Conservation (phyloP, 2,888 invertebrate genomes). For the Linnaemya tessellans region DNA sequence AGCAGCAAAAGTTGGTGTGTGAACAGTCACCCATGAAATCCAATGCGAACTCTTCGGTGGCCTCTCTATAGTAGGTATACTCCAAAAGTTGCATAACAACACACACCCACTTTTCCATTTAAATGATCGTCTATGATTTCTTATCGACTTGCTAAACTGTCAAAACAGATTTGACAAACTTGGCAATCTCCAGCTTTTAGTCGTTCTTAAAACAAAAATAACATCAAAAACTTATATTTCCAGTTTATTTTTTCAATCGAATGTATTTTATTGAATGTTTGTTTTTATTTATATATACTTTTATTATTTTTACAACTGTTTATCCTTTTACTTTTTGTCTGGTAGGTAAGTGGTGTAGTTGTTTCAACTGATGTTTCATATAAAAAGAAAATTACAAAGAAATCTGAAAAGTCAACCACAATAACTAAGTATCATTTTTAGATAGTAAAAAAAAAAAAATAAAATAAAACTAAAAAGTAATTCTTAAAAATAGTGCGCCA, state of each 20-base stretch:
- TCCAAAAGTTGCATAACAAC: too few species aligned
- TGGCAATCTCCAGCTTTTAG: too few species aligned
- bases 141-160: too few species aligned
- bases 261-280: constrained; percentile 72
- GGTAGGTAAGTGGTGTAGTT: constrained; percentile 67
- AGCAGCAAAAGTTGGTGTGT: too few species aligned
- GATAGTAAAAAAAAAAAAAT: not conserved
- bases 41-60: too few species aligned
- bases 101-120: too few species aligned
- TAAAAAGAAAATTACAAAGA: constrained; percentile 48
- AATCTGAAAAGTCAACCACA: constrained; percentile 60
- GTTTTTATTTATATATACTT: constrained; percentile 69
- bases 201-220: too few species aligned
- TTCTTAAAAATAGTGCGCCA: constrained; percentile 52
- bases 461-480: constrained; percentile 34
- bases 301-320: constrained; percentile 70
- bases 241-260: constrained; percentile 68
- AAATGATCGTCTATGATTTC: too few species aligned
- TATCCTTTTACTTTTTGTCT: constrained; percentile 69
- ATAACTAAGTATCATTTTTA: constrained; percentile 3
- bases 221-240: not conserved
- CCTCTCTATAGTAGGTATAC: too few species aligned
- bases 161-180: too few species aligned
- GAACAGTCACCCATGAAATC: too few species aligned
- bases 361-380: constrained; percentile 59